phyloP scores from a whole-genome alignment of 30 jellyfish, hydroid and myxozoan species.

The Rhopilema esculentum region DNA sequence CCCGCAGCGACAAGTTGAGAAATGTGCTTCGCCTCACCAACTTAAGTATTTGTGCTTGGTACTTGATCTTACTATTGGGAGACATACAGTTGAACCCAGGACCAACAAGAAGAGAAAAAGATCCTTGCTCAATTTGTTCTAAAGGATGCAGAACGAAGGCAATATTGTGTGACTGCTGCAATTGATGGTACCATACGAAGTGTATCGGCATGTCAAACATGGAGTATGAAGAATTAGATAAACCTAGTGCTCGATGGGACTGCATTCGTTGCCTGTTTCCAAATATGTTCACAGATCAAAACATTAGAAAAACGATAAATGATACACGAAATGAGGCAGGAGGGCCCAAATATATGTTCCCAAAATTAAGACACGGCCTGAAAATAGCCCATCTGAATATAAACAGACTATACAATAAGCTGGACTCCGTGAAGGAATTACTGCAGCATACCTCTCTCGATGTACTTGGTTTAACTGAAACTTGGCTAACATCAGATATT shows the following conservation, averaged over 20 bases:
- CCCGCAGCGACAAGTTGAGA: conserved; percentile 54
- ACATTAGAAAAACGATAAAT: conserved; percentile 39
- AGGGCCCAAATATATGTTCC: conserved; percentile 51
- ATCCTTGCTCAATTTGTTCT: conserved; percentile 59
- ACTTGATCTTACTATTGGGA: conserved; percentile 49
- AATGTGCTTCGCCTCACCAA: conserved; percentile 53
- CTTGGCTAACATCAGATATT: conserved; percentile 64
- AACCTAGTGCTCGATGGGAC: conserved; percentile 62
- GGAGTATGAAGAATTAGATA: conserved; percentile 52
- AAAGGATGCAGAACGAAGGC: conserved; percentile 70
- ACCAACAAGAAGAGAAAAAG: conserved; percentile 65
- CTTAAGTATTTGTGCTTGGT: conserved; percentile 61
- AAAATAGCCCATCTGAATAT: conserved; percentile 62
- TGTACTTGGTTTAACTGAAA: conserved; percentile 55
- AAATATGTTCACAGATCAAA: conserved; percentile 54
- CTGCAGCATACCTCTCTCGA: conserved; percentile 67
- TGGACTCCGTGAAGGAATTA: conserved; percentile 50
- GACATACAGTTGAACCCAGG: conserved; percentile 60
- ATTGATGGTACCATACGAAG: conserved; percentile 65
- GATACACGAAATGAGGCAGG: conserved; percentile 48
- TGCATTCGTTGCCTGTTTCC: conserved; percentile 64
- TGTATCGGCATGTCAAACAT: conserved; percentile 56
- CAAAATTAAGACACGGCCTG: conserved; percentile 64
- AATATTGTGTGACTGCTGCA: conserved; percentile 49
- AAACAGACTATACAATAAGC: conserved; percentile 46